Conservation (phyloP, 2,113 vertebrate species). For the Nannobrachium achirus region DNA sequence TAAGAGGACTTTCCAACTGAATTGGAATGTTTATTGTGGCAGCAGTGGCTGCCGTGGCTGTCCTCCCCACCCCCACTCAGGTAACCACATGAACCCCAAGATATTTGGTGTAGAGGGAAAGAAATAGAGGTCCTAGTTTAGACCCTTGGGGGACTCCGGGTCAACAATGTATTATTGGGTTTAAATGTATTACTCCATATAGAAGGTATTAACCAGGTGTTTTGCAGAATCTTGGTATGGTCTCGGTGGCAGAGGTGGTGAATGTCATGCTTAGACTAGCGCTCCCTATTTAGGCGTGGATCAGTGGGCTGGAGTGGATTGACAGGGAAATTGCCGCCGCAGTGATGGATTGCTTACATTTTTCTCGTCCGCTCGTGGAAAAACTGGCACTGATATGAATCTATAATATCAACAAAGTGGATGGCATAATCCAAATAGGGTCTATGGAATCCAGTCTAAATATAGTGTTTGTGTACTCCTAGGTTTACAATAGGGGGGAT, state of each 20-base stretch:
- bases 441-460: conserved; percentile 43
- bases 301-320: conserved; percentile 44
- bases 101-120: too few species aligned
- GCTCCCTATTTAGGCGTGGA: conserved; percentile 45
- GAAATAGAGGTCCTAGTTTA: too few species aligned
- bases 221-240: conserved; percentile 14
- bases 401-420: conserved; percentile 46
- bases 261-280: conserved; percentile 40
- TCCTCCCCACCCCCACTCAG: neutral
- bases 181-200: too few species aligned
- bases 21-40: conserved; percentile 26
- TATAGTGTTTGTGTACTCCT: conserved; percentile 24
- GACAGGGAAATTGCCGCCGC: conserved; percentile 28
- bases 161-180: too few species aligned
- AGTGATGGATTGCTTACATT: conserved; percentile 44
- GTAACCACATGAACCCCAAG: neutral
- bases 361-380: conserved; percentile 42
- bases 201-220: conserved; percentile 30
- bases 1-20: neutral
- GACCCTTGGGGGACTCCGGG: too few species aligned
- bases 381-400: conserved; percentile 28
- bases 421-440: conserved; percentile 40
- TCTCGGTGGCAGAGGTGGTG: conserved; percentile 11
- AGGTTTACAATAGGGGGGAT: conserved; percentile 39
- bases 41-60: conserved; percentile 2